Base-by-base conservation (phyloP, 2,888 invertebrate species). In the Acrobasis suavella region DNA sequence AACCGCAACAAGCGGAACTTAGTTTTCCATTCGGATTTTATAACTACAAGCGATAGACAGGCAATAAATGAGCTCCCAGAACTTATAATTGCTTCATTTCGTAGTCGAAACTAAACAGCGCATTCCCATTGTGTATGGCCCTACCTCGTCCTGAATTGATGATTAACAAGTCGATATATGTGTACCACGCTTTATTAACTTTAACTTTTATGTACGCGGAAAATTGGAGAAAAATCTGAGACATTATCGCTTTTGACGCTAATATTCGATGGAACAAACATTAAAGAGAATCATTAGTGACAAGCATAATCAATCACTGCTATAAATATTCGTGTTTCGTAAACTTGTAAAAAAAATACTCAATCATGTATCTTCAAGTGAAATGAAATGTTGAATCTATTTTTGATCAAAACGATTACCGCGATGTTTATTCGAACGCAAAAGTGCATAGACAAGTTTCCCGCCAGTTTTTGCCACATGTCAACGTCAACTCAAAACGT, bases 31-130 rank as follows among this genome's bases (percentile, higher is more conserved):
- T 85, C 80, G 76, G 83, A 60, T 89, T 88, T 87, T 89, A 88
- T 85, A 85, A 86, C 85, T 78, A 80, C 78, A 74, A 82, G 80
- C 88, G 87, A 91, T 89, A 89, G 89, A 87, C 88, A 86, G 81
- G 87, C 86, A 86, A 91, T 91, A 90, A 90, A 90, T 87, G 89
- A 87, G 83, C 81, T 85, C 83, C 83, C 82, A 72, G 79, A 91
- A 91, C 89, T 91, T 91, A 89, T 91, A 91, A 91, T 91, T 91
- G 91, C 90, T 90, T 89, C 86, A 90, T 91, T 91, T 86, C 84
- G 84, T 83, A 83, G 82, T 82, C 79, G 73, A 68, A 68, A 70
- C 67, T 75, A 74, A 75, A 79, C 77, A 79, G 82, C 80, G 82
- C 81, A 80, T 79, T 80, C 72, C 76, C 72, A 72, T 73, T 77